Evolutionary conservation across 2,888 invertebrate species (phyloP), one percentile per base, ranked within the genome.

Genomic region (Diloba caeruleocephala): DNA sequence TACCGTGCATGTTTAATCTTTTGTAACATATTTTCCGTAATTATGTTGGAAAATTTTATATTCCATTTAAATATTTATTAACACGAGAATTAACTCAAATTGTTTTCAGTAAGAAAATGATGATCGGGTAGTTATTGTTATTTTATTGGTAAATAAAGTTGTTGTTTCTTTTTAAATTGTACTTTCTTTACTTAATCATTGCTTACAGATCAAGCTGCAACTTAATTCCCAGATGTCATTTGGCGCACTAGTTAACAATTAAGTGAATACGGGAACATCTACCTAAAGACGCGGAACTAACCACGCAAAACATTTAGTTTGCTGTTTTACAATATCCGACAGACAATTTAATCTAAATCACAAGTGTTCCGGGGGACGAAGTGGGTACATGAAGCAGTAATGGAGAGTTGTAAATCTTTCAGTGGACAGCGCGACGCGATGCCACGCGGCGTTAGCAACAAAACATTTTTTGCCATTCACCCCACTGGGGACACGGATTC

Each of bases 341-440:
- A 50, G 60, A 63, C 60, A 71, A 69, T 74, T 74, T 62, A 74
- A 66, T 73, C 63, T 74, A 74, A 74, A 69, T 69, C 62, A 59
- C 66, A 62, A 68, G 72, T 64, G 66, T 71, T 62, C 61, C 37
- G 53, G 45, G 14, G 32, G 41, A 43, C 45, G 54, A 46, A 34
- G 44, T 64, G 60, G 72, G 59, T 69, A 74, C 74, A 77, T 75
- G 75, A 58, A 78, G 70, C 79, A 76, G 83, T 88, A 90, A 89
- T 90, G 89, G 89, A 82, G 84, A 68, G 85, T 71, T 84, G 88
- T 90, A 91, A 90, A 91, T 90, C 90, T 90, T 84, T 76, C 81
- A 81, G 80, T 81, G 87, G 88, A 87, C 90, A 88, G 82, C 79
- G 76, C 79, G 78, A 76, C 82, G 78, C 81, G 73, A 53, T n/a